Percentiles rank a stretch among this genome's conserved stretches.
phyloP scores from a whole-genome alignment of 2,113 vertebrate species.

The Coryphaenoides rupestris region DNA sequence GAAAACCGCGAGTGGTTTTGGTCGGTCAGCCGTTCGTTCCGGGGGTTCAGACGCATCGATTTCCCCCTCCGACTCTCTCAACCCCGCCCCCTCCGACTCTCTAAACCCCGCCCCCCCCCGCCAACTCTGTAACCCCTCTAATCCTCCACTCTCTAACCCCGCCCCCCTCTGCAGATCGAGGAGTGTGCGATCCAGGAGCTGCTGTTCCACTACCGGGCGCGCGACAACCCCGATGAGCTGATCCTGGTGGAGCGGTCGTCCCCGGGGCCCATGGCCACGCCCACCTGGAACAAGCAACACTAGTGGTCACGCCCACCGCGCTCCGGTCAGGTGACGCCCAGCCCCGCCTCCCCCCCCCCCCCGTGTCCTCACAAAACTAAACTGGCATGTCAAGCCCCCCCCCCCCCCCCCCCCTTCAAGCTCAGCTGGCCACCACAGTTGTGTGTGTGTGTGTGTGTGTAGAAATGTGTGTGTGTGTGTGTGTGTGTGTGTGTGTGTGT shows the following conservation, averaged over 20 bases:
- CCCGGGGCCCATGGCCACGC: conserved; percentile 87
- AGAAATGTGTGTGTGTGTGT: background rate
- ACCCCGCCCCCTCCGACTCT: too few relatives aligned
- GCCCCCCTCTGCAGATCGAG: conserved; percentile 77
- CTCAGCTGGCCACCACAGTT: conserved; percentile 6
- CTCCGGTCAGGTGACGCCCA: too few relatives aligned
- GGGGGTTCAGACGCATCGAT: too few relatives aligned
- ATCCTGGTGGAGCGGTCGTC: conserved; percentile 88
- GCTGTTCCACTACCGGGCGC: conserved; percentile 83
- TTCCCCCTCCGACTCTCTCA: too few relatives aligned
- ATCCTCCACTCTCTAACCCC: too few relatives aligned
- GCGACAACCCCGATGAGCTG: conserved; percentile 90
- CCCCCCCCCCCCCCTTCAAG: too few relatives aligned
- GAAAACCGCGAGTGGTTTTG: too few relatives aligned
- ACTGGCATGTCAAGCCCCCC: too few relatives aligned
- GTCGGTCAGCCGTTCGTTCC: too few relatives aligned
- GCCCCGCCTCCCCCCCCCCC: background rate
- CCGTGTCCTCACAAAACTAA: background rate
- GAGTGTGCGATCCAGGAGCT: conserved; percentile 93
- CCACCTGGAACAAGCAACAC: conserved; percentile 95
- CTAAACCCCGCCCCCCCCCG: too few relatives aligned
- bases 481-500: background rate
- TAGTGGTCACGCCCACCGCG: conserved; percentile 56
- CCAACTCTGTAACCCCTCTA: too few relatives aligned
- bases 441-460: conserved; percentile 1